phyloP scores from a whole-genome alignment of 2,797 vertebrate genomes.

The Platalea minor region DNA sequence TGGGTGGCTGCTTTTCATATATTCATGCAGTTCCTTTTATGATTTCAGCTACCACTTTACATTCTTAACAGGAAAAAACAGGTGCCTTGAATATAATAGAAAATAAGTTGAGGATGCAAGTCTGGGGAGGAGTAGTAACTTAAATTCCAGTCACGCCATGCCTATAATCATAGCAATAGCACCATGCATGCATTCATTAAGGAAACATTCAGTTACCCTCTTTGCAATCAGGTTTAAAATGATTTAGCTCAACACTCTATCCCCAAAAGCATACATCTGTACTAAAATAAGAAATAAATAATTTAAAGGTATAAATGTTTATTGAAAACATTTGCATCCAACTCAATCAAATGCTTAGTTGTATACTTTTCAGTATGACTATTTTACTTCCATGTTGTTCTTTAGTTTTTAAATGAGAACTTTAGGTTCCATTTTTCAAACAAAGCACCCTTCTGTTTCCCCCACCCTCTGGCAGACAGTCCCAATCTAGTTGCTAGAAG shows the following conservation, averaged over 20 bases:
- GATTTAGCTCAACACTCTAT: slow-evolving; percentile 47
- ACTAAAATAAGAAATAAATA: slow-evolving; percentile 52
- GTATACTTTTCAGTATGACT: background rate
- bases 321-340: slow-evolving; percentile 59
- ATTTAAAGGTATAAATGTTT: slow-evolving; percentile 43
- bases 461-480: background rate
- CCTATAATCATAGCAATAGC: slow-evolving; percentile 25
- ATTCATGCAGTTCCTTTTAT: background rate
- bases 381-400: background rate
- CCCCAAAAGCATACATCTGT: slow-evolving; percentile 39
- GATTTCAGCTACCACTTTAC: background rate
- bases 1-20: background rate
- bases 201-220: slow-evolving; percentile 27
- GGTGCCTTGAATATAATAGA: slow-evolving; percentile 18
- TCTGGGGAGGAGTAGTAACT: background rate
- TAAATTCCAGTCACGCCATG: slow-evolving; percentile 27
- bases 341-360: background rate
- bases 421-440: background rate
- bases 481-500: background rate
- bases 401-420: background rate
- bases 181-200: slow-evolving; percentile 37
- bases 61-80: background rate
- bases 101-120: background rate
- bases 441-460: background rate
- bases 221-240: slow-evolving; percentile 53